Conservation (phyloP, 2,113 vertebrate species). For the Oryctolagus cuniculus region mOryCun1.1 NC_091440.1:20444001-20444500, state of each 20-base stretch:
- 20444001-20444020: neutral
- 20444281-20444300: neutral
- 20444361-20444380: slow-evolving; percentile 13
- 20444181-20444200: neutral
- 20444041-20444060: neutral
- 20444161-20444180: neutral
- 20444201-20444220: neutral
- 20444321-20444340: neutral
- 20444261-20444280: neutral
- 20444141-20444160: neutral
- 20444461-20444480: too few relatives aligned
- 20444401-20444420: too few relatives aligned
- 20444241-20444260: neutral
- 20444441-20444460: too few relatives aligned
- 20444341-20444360: neutral
- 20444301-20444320: neutral
- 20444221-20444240: neutral
- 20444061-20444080: neutral
- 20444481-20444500: too few relatives aligned
- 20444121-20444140: neutral
- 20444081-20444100: neutral
- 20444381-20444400: too few relatives aligned
- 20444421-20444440: too few relatives aligned
- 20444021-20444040: slow-evolving; percentile 6
- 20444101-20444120: slow-evolving; percentile 14